Base-by-base conservation (phyloP, 2,797 vertebrate genomes). In the Gallinago solitaria region DNA sequence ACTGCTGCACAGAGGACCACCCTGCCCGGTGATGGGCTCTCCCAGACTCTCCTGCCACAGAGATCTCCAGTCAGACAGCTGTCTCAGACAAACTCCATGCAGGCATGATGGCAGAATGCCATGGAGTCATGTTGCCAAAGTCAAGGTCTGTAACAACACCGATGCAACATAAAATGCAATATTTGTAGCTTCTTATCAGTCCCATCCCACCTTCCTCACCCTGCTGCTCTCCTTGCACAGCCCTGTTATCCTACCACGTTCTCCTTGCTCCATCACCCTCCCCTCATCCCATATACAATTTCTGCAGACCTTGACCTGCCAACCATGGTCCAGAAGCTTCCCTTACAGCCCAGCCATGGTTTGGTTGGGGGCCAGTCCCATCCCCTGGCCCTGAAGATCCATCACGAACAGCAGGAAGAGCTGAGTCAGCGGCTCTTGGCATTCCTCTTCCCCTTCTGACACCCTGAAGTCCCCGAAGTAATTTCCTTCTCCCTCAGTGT, bases 181-280 rank as follows among this genome's bases (percentile, higher is more conserved):
- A 16, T 33, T 67, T 32, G 47, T 64, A 30, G 30, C 9, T 48
- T 14, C 43, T 70, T 17, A 5, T n/a, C 68, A 30, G 35, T 14
- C 10, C 24, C 20, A 20, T 37, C 23, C 17, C 50, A 11, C 30
- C 13, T 45, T 32, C 32, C 25, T 50, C 21, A 30, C 14, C 21
- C 12, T 0, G 0, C 48, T 61, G 85, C 28, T 73, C 35, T 64
- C 41, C 47, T 54, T 23, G 35, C n/a, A 33, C 28, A 61, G 14
- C 7, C 37, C 33, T 0, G 0, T 47, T 81, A 25, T 6, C 27
- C n/a, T 13, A 32, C 56, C 12, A 0, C 1, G 11, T 8, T 81
- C 47, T 70, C 47, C 43, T 16, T 54, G 25, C 69, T 59, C 60
- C 47, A 17, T 48, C 43, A 47, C 27, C 16, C 37, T 68, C 14